A percentile compares a stretch with the other conserved stretches of the same genome.
Evolutionary conservation across 2,888 invertebrate genomes (phyloP).

Genomic region (Drosophila siamana): DNA sequence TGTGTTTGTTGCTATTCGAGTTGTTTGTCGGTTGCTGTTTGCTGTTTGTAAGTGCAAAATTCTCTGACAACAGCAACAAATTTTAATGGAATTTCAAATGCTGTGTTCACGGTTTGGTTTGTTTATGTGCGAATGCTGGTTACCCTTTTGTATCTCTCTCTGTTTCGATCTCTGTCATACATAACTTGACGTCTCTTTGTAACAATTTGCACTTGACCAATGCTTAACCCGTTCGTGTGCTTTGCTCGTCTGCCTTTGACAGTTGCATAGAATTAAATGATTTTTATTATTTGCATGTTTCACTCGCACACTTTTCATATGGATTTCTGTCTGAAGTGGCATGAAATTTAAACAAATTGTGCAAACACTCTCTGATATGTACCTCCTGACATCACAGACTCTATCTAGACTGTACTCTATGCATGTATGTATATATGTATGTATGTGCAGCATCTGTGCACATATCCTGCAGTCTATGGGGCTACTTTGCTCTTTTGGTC

Average conservation of each 20-base stretch:
- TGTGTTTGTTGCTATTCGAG: conserved; percentile 11
- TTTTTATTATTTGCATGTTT: conserved; percentile 62
- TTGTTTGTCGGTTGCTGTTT: conserved; percentile 10
- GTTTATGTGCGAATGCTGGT: conserved; percentile 21
- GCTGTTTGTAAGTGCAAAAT: conserved; percentile 42
- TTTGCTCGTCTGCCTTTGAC: conserved; percentile 64
- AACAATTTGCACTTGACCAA: conserved; percentile 68
- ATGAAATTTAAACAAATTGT: conserved; percentile 77
- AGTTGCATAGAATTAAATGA: conserved; percentile 53
- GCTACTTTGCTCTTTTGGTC: conserved; percentile 37
- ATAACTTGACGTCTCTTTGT: conserved; percentile 16
- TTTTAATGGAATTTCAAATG: conserved; percentile 78
- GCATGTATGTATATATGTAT: too few species aligned
- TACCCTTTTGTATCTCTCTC: neutral
- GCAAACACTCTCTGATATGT: conserved; percentile 72
- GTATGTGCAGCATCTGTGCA: neutral
- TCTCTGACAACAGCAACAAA: conserved; percentile 65
- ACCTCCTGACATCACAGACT: conserved; percentile 8
- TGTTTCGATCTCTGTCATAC: conserved; percentile 2
- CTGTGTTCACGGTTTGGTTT: conserved; percentile 29
- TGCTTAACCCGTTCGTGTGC: too few species aligned
- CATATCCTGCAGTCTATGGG: conserved; percentile 12
- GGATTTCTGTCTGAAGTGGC: conserved; percentile 64
- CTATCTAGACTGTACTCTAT: too few species aligned
- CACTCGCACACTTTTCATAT: conserved; percentile 54